Percentiles rank a stretch among this genome's conserved stretches.
Evolutionary conservation across 2,888 invertebrate genomes (phyloP).

Genomic region (Choristoneura rosaceana): DNA sequence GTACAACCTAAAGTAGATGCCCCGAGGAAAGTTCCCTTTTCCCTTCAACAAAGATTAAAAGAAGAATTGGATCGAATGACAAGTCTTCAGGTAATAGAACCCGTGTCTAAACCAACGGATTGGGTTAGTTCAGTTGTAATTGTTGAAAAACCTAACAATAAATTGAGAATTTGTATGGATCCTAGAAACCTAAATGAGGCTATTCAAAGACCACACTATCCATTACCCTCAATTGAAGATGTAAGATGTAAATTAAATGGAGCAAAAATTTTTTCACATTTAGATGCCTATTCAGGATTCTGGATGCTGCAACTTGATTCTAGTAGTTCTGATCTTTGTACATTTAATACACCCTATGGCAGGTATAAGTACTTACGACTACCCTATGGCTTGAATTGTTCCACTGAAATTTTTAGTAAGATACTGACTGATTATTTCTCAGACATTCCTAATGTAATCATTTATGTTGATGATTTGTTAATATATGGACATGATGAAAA

Average conservation of each 20-base stretch:
- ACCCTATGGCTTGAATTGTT: conserved; percentile 1
- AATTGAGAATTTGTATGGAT: too few species aligned
- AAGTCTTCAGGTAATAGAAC: not conserved
- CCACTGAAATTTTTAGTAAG: conserved; percentile 14
- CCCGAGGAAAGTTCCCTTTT: not conserved
- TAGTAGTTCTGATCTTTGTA: conserved; percentile 5
- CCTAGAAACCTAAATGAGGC: too few species aligned
- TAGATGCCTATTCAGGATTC: conserved; percentile 3
- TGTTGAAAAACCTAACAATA: too few species aligned
- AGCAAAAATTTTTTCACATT: too few species aligned
- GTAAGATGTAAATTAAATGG: too few species aligned
- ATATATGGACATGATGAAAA: conserved; percentile 12
- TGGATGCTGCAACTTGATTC: conserved; percentile 5
- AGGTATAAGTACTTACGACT: conserved; percentile 6
- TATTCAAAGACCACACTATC: too few species aligned
- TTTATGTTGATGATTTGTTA: conserved; percentile 10
- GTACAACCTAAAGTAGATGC: too few species aligned
- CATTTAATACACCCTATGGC: conserved; percentile 13
- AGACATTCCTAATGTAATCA: conserved; percentile 10
- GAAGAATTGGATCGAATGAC: conserved; percentile 4
- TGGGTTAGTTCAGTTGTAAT: too few species aligned
- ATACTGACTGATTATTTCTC: not conserved
- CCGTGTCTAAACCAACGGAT: too few species aligned
- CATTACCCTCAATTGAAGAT: too few species aligned
- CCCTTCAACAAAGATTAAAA: conserved; percentile 5